Base-by-base conservation (phyloP, 2,888 invertebrate genomes). In the Willowsia nigromaculata region DNA sequence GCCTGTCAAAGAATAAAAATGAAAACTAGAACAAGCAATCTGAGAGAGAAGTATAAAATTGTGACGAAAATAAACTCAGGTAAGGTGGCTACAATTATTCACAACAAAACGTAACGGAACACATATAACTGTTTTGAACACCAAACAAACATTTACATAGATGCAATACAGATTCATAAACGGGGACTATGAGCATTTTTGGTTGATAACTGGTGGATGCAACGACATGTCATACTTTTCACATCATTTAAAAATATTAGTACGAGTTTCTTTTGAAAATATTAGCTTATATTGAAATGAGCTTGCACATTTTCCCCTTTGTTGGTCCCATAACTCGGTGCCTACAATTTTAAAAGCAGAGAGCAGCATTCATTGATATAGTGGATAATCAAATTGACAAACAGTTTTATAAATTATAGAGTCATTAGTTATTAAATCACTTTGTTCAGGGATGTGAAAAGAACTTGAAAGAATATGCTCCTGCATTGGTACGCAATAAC, bases 381-480 rank as follows among this genome's bases (percentile, higher is more conserved):
- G 59, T 43, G 18, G 68, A 65, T 65, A 83, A 68, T 27, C 37
- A 30, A 83, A 25, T 27, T 68, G 43, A 83, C 37, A 83, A 83
- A 50, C 53, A 53, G 33, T 18, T 68, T 83, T 83, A 68, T 50
- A 33, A 81, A 33, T 50, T 68, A 50, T 30, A 47, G 18, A 65
- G 47, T 68, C 83, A 83, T 50, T 53, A 65, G 47, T 68, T 68
- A 83, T 50, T 53, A 83, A 83, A 50, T 50, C 83, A 27, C 50
- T 50, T 83, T 43, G 25, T 18, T 27, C 56, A 53, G 56, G 30
- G 9, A 7, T 59, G 56, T 27, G n/a, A 11, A 76, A n/a, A 47
- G n/a, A 27, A 56, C 3, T 22, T 56, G 22, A 56, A 56, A 22
- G 56, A 56, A 22, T 22, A 22, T 22, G 18, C 3, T 22, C 59